Base-by-base conservation (phyloP, 2,888 invertebrate genomes). In the Oxyteleia sp. region DNA sequence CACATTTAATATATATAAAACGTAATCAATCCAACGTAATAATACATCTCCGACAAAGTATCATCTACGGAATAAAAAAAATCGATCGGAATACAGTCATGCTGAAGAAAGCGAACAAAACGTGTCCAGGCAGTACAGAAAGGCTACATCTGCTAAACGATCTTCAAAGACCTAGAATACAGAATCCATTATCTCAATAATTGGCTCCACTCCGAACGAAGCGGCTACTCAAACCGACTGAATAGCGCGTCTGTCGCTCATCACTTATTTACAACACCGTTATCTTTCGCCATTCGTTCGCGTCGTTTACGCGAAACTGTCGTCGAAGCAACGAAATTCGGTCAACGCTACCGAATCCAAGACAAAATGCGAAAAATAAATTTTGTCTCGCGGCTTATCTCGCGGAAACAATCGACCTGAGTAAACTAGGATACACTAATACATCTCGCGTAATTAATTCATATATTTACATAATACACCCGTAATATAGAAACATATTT, bases 1-100 rank as follows among this genome's bases (percentile, higher is more conserved):
- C 82, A 84, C 82, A 64, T 86, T 84, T 86, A 84, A 76, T 84
- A 82, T 68, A 69, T 84, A 84, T 72, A 86, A 84, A 84, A 84
- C 84, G 80, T 76, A 86, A 83, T 53, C 78, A 76, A 61, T 75
- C 47, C 35, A 68, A 74, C 75, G 51, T 72, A 83, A 74, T 81
- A 57, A 59, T 78, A 38, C 23, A 68, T 38, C 10, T 26, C 20
- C 5, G 41, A 49, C 49, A 43, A 51, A 68, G 20, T 59, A 59
- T 29, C 13, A 51, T 49, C 20, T 51, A 15, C 26, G 7, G 18
- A 49, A 78, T 61, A 53, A 55, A 49, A n/a, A 66, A 61, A 43
- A 26, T 47, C 29, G 35, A 35, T 38, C 11, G 53, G 38, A 53
- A 45, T 63, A 64, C 38, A 71, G 26, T 71, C 43, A 53, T 41